These are phyloP conservation scores for Microtus montanus DNA, from an alignment of 2,113 vertebrate species.

Conservation along the genomic window DNA sequence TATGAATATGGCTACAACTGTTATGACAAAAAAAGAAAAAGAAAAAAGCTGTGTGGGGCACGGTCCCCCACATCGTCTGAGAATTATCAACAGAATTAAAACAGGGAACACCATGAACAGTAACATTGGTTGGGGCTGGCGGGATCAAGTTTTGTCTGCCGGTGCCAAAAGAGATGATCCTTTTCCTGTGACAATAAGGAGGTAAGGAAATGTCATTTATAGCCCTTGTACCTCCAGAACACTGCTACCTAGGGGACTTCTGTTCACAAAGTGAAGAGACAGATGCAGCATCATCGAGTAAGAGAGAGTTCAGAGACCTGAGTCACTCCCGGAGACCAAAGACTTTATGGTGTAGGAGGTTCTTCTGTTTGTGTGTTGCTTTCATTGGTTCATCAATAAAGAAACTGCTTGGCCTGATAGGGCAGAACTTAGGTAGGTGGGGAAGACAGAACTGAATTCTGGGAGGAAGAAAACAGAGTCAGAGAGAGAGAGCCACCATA, in stretches of 20 bases:
- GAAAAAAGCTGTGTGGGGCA: not conserved
- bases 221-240: not conserved
- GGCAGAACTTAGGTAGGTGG: too few species aligned
- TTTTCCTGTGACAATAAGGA: not conserved
- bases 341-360: too few species aligned
- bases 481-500: too few species aligned
- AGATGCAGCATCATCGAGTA: not conserved
- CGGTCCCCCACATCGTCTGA: not conserved
- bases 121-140: not conserved
- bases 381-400: too few species aligned
- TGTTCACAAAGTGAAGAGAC: not conserved
- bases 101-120: not conserved
- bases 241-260: not conserved
- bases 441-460: too few species aligned
- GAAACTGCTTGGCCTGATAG: too few species aligned
- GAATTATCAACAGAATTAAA: slow-evolving; percentile 4
- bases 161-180: not conserved
- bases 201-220: not conserved
- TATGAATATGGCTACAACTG: not conserved
- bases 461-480: too few species aligned
- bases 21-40: not conserved
- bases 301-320: not conserved
- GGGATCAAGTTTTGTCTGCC: not conserved
- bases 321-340: not conserved
- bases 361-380: too few species aligned